Base-by-base conservation (phyloP, 2,888 invertebrate species). In the Drosophila austrosaltans region DNA sequence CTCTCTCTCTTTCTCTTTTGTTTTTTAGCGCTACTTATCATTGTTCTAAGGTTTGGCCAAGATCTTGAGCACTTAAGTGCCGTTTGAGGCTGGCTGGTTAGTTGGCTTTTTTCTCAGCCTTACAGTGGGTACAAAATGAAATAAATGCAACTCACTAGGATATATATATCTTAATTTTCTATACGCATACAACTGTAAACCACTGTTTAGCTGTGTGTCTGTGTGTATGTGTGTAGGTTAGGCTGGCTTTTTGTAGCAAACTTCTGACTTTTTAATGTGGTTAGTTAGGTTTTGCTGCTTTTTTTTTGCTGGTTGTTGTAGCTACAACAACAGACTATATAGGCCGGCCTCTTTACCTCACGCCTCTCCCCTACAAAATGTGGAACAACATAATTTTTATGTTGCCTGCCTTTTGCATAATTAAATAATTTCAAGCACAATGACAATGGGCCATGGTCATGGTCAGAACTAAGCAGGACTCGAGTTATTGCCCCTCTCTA, bases 231-330 rank as follows among this genome's bases (percentile, higher is more conserved):
- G 44, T 48, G 48, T 63, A 62, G 56, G 53, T 16, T 73, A 25
- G 67, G 16, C 7, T 58, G 54, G 57, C 54, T 64, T 73, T 76
- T 63, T 56, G 44, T 58, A 70, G 59, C 59, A 53, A 72, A 69
- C 60, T 75, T 63, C 72, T 78, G 84, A 77, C 81, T 88, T 88
- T 75, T 80, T 75, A 85, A 82, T 80, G 75, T 57, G 63, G 54
- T 81, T 83, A 64, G 72, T 67, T 64, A 69, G 53, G 63, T 69
- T 66, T 66, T 53, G 16, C 65, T 66, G 54, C 63, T 66, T 63
- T 66, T 66, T 66, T 40, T 36, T 36, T 36, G 36, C 65, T 66
- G 63, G 69, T 32, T 59, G 69, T 56, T 56, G 61, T n/a, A 25
- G n/a, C 39, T n/a, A 56, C 36, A 36, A 36, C 36, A 36, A 8